phyloP scores from a whole-genome alignment of 2,888 invertebrate genomes.

The Serrognathus titanus region DNA sequence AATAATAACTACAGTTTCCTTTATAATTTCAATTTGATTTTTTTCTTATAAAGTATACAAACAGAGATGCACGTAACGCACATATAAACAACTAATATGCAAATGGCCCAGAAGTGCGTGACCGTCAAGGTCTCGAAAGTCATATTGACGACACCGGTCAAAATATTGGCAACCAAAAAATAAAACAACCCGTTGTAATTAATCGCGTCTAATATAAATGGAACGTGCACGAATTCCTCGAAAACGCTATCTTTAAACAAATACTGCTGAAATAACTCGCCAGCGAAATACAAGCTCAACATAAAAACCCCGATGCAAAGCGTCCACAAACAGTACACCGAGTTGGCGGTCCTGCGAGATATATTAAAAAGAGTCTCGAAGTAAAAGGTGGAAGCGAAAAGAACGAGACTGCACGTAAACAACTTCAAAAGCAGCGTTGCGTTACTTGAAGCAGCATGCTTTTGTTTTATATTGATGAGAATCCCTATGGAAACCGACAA shows the following conservation, averaged over 20 bases:
- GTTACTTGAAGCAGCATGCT: slow-evolving; percentile 15
- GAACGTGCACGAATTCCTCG: slow-evolving; percentile 40
- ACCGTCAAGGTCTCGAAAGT: slow-evolving; percentile 60
- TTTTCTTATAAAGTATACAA: slow-evolving; percentile 47
- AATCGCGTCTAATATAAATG: slow-evolving; percentile 65
- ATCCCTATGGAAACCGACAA: slow-evolving; percentile 65
- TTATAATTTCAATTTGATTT: slow-evolving; percentile 50
- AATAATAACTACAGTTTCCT: neutral
- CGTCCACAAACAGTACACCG: slow-evolving; percentile 77
- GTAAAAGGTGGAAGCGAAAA: slow-evolving; percentile 51
- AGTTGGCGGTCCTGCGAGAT: slow-evolving; percentile 80
- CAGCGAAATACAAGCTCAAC: slow-evolving; percentile 54
- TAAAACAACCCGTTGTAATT: slow-evolving; percentile 81
- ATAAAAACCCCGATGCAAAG: slow-evolving; percentile 61
- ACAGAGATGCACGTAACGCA: slow-evolving; percentile 46
- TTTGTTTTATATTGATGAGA: slow-evolving; percentile 37
- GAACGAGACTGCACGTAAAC: slow-evolving; percentile 9
- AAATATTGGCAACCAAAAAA: slow-evolving; percentile 78
- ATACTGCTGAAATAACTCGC: slow-evolving; percentile 50
- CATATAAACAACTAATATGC: slow-evolving; percentile 61
- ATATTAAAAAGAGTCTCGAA: slow-evolving; percentile 55
- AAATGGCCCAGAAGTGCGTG: slow-evolving; percentile 45
- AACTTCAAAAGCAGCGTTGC: slow-evolving; percentile 19
- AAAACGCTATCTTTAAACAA: slow-evolving; percentile 31
- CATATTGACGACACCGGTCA: slow-evolving; percentile 82